These are phyloP conservation scores for Drosophila novamexicana DNA, from an alignment of 1,140 invertebrate species.

Conservation along the genomic window DNA sequence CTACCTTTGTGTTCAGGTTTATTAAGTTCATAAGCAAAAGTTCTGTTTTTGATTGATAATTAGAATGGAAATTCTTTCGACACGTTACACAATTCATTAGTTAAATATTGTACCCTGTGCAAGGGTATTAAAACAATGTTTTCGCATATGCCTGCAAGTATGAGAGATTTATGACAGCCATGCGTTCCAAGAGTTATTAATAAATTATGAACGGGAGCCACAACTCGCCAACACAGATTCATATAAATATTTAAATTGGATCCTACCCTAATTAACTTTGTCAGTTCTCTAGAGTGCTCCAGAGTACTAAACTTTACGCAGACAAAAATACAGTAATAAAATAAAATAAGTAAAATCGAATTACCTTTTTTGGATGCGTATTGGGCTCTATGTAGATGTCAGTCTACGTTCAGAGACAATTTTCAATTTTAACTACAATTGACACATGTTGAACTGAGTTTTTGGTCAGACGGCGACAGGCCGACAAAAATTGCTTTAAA, in stretches of 20 bases:
- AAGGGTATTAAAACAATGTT: slow-evolving; percentile 48
- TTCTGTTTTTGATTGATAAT: too few relatives aligned
- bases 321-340: slow-evolving; percentile 10
- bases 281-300: slow-evolving; percentile 23
- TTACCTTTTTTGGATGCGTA: slow-evolving; percentile 47
- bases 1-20: too few relatives aligned
- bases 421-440: slow-evolving; percentile 44
- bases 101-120: not conserved
- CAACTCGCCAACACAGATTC: slow-evolving; percentile 27
- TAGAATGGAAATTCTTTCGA: too few relatives aligned
- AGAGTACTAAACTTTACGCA: slow-evolving; percentile 33
- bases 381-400: slow-evolving; percentile 20
- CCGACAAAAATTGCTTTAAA: slow-evolving; percentile 34
- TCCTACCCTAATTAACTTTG: slow-evolving; percentile 59
- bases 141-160: slow-evolving; percentile 72
- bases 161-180: slow-evolving; percentile 80
- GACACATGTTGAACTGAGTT: slow-evolving; percentile 58
- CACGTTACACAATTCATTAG: too few relatives aligned
- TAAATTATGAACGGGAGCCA: slow-evolving; percentile 51
- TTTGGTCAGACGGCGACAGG: slow-evolving; percentile 63
- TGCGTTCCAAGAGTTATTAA: slow-evolving; percentile 67
- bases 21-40: too few relatives aligned
- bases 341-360: slow-evolving; percentile 12
- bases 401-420: slow-evolving; percentile 24
- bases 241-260: slow-evolving; percentile 71